Base-by-base conservation (phyloP, 1,140 invertebrate genomes). In the Alviniconcha marisindica region DNA sequence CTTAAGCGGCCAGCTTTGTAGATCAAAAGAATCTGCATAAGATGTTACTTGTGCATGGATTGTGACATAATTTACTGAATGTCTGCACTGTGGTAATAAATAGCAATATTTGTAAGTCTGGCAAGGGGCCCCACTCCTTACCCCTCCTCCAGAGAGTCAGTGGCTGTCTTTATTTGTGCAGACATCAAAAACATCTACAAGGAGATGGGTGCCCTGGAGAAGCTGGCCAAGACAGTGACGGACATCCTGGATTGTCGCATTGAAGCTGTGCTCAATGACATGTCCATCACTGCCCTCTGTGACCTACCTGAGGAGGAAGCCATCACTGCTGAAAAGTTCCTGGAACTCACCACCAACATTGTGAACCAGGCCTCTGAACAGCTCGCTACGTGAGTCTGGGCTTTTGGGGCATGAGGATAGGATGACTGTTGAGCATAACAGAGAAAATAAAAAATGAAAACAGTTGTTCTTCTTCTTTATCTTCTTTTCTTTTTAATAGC, bases 231-330 rank as follows among this genome's bases (percentile, higher is more conserved):
- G 85, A 88, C 90, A 88, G 96, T 98, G 4, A 96, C 97, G 87
- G 97, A 98, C 91, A 96, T 98, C 66, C 97, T 98, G 89, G 95
- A 96, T 12, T 98, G 98, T 90, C 95, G 97, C 90, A 97, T 99
- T 88, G 95, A 98, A 77, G 96, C 97, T 88, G 96, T 98, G 15
- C 93, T 99, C 3, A 94, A 95, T 51, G 96, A 96, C 83, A 98
- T 99, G 96, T 96, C 97, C 87, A 94, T 95, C 54, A 95, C 97
- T 38, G 95, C 95, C 1, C 93, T 98, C 12, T 96, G 97, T 84
- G 94, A 95, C 33, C 93, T 98, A 48, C 97, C 96, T 0, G 92
- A 94, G 90, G 96, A 96, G 84, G 95, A 96, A 71, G 96, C 97
- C 1, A 97, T 97, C 96, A 95, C 95, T 10, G 95, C 98, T 56